Conservation (phyloP, 2,888 invertebrate genomes). For the Latrodectus elegans region DNA sequence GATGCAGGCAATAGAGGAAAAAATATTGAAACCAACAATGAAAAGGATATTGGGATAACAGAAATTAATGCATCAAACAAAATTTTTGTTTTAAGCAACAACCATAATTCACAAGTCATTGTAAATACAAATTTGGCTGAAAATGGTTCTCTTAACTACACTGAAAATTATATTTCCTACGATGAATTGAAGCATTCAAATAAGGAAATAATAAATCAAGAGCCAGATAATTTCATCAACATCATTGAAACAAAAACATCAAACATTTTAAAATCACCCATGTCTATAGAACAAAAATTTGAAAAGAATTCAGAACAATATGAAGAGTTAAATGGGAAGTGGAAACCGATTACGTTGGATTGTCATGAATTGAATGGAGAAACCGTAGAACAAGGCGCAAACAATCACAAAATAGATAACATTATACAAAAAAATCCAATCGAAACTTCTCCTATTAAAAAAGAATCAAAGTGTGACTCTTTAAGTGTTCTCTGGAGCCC, state of each 20-base stretch:
- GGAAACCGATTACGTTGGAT: not conserved
- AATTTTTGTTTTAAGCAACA: too few relatives aligned
- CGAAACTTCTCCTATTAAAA: not conserved
- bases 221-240: too few relatives aligned
- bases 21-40: not conserved
- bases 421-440: not conserved
- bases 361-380: not conserved
- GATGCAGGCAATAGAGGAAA: not conserved
- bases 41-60: not conserved
- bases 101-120: not conserved
- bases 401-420: not conserved
- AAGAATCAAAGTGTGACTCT: not conserved
- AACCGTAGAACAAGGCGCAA: not conserved
- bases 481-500: constrained; percentile 5
- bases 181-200: too few relatives aligned
- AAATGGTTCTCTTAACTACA: too few relatives aligned
- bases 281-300: not conserved
- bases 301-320: not conserved
- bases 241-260: too few relatives aligned
- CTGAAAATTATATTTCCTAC: too few relatives aligned
- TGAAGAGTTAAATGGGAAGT: not conserved
- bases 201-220: too few relatives aligned
- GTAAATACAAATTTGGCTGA: too few relatives aligned
- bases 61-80: too few relatives aligned
- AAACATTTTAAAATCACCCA: too few relatives aligned